A percentile compares a stretch with the other conserved stretches of the same genome.
These are phyloP conservation scores for Pachliopta kotzebuea DNA, from an alignment of 2,888 invertebrate genomes.

Conservation along the genomic window DNA sequence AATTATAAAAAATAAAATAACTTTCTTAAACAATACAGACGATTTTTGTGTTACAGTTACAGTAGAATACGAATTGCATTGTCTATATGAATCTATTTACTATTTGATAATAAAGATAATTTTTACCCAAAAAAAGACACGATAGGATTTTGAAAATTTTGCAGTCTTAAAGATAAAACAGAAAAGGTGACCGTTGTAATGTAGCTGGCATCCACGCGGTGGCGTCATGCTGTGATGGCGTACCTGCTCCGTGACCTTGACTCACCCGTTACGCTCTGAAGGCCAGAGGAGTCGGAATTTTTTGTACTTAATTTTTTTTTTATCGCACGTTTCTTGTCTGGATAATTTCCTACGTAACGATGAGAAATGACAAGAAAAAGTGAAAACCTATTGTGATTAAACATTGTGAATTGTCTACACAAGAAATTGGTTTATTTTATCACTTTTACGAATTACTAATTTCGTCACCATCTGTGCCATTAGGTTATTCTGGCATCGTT, in stretches of 20 bases:
- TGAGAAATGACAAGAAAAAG: background rate
- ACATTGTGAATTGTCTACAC: background rate
- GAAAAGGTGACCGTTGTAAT: slow-evolving; percentile 31
- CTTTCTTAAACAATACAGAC: no score
- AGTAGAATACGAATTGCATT: no score
- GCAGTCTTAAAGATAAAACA: background rate
- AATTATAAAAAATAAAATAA: no score
- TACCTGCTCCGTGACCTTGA: slow-evolving; percentile 46
- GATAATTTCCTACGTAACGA: slow-evolving; percentile 17
- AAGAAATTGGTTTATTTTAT: no score
- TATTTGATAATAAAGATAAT: no score
- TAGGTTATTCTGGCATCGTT: no score
- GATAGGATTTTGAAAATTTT: background rate
- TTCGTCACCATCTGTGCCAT: no score
- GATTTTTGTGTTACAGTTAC: no score
- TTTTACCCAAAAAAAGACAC: no score
- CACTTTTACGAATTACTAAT: no score
- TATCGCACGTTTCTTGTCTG: slow-evolving; percentile 5
- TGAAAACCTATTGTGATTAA: background rate
- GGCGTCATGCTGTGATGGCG: slow-evolving; percentile 23
- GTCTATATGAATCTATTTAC: no score
- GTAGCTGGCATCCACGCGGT: slow-evolving; percentile 29
- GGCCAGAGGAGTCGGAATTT: slow-evolving; percentile 40
- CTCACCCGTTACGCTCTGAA: slow-evolving; percentile 46
- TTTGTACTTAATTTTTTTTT: slow-evolving; percentile 31